Conservation (phyloP, 2,888 invertebrate species). For the Napeogenes sylphis region DNA sequence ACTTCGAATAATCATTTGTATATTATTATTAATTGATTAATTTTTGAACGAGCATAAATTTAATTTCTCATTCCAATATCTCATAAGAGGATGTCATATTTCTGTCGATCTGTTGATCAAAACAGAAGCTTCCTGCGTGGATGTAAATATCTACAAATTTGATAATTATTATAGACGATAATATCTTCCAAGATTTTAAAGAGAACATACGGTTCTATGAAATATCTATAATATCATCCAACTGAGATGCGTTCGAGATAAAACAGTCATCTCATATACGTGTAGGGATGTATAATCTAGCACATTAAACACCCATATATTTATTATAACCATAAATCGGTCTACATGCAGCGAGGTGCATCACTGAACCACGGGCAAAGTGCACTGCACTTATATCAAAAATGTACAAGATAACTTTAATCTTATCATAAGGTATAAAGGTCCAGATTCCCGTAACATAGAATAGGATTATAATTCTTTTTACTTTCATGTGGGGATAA, state of each 20-base stretch:
- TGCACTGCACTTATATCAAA: conserved; percentile 63
- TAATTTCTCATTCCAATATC: no score
- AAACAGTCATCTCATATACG: conserved; percentile 23
- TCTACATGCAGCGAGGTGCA: conserved; percentile 66
- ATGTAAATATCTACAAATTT: no score
- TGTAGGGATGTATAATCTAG: conserved; percentile 57
- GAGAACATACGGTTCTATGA: not conserved
- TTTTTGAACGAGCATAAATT: no score
- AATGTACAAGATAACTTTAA: conserved; percentile 29
- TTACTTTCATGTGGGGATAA: conserved; percentile 21
- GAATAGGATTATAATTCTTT: conserved; percentile 34
- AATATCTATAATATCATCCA: not conserved
- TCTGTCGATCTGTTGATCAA: no score
- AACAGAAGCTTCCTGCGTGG: no score
- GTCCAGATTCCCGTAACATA: conserved; percentile 18
- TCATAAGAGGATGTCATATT: no score
- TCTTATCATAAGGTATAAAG: conserved; percentile 26
- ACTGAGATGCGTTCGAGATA: conserved; percentile 18
- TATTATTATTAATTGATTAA: no score
- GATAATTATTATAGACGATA: not conserved
- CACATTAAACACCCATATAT: conserved; percentile 73
- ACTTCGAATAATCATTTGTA: no score
- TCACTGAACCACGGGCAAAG: conserved; percentile 59
- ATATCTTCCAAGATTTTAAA: conserved; percentile 2
- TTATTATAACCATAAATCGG: conserved; percentile 75